phyloP scores from a whole-genome alignment of 2,113 vertebrate species.

The Fukomys damarensis region DNA sequence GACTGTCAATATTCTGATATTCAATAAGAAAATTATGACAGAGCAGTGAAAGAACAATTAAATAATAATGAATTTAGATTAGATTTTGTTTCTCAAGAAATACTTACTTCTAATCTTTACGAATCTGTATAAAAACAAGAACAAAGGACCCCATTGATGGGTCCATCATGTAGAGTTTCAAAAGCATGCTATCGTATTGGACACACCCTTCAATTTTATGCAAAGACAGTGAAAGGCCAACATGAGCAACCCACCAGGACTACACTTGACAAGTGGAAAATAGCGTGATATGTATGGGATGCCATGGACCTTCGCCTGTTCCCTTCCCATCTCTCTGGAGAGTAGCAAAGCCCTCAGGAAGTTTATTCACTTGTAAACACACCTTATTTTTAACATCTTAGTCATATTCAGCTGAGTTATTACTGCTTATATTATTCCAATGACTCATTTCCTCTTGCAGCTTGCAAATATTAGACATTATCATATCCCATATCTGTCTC shows the following conservation, averaged over 20 bases:
- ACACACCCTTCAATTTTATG: background rate
- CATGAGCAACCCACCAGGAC: background rate
- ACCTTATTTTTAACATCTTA: slow-evolving; percentile 88
- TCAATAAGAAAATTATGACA: background rate
- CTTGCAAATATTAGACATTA: slow-evolving; percentile 83
- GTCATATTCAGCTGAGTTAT: slow-evolving; percentile 87
- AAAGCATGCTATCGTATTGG: background rate
- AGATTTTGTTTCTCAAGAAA: background rate
- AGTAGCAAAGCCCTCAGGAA: slow-evolving; percentile 82
- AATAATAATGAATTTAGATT: background rate
- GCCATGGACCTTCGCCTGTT: background rate
- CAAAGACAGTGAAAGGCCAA: background rate
- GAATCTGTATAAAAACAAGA: background rate
- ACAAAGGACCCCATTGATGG: background rate
- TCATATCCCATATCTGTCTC: slow-evolving; percentile 85
- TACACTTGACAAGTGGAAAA: background rate
- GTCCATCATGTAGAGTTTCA: rapidly evolving
- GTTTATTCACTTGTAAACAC: slow-evolving; percentile 90
- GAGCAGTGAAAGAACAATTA: background rate
- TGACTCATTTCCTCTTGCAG: slow-evolving; percentile 89
- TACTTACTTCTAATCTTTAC: background rate
- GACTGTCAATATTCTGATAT: background rate
- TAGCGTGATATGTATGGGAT: background rate
- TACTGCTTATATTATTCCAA: slow-evolving; percentile 85
- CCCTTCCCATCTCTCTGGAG: slow-evolving; percentile 61